Base-by-base conservation (phyloP, 2,888 invertebrate genomes). In the Mythimna albipuncta region DNA sequence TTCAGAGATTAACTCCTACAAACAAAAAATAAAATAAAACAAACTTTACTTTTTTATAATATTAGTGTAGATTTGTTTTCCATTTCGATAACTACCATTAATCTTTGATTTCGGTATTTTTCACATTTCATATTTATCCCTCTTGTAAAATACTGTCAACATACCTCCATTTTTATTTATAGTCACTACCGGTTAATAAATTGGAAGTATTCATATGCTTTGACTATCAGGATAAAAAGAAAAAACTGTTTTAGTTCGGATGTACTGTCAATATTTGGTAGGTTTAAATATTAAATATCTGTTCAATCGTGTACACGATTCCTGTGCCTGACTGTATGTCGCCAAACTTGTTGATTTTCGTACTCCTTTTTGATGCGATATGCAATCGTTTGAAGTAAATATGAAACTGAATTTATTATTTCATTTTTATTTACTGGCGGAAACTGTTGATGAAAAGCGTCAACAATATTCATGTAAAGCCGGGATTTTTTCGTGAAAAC, bases 341-440 rank as follows among this genome's bases (percentile, higher is more conserved):
- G 72, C 68, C 72, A 78, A 85, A 85, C 75, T 83, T 86, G 84
- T 88, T 89, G 86, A 89, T 84, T 87, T 85, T 81, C 57, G 59
- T 87, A 86, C 85, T 83, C 84, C 82, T 86, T 83, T 89, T 86
- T 85, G 87, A 85, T 83, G 75, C 80, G 82, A 82, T 86, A 83
- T 88, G 86, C 87, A 88, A 85, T 86, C 88, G 84, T 85, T 88
- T 89, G 84, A 80, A 75, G 77, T 78, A 80, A 85, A 88, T 82
- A 87, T 82, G 86, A 85, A 89, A 86, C 85, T 76, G 87, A 89
- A 88, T 90, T 84, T 88, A 84, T 85, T 83, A 89, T 87, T 83
- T 74, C 78, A 66, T 67, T 81, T 80, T 81, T 75, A 83, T 83
- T 83, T 84, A 79, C 79, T 74, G 65, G 69, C 38, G 68, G 55